These are phyloP conservation scores for Ricordea florida DNA, from an alignment of 92 coral and sea anemone genomes.

Conservation along the genomic window DNA sequence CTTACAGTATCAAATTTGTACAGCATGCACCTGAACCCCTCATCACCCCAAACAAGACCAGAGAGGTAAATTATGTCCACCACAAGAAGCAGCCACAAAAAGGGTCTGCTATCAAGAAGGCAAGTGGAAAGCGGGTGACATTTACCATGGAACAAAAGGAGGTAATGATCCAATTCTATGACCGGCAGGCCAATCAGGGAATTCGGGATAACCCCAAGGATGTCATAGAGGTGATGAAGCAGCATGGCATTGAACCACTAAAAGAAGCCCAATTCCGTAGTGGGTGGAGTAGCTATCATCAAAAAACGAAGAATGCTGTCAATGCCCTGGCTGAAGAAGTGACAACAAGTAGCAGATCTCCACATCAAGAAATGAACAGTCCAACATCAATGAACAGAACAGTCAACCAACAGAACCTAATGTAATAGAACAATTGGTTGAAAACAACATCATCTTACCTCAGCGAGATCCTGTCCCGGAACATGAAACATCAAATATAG, in stretches of 20 bases:
- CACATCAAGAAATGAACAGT: background rate
- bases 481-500: too few relatives aligned
- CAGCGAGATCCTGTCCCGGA: too few relatives aligned
- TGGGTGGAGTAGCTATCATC: slow-evolving; percentile 53
- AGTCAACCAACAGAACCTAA: background rate
- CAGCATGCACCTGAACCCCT: slow-evolving; percentile 36
- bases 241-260: slow-evolving; percentile 32
- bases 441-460: too few relatives aligned
- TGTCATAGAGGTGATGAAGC: slow-evolving; percentile 27
- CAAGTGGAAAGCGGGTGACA: slow-evolving; percentile 28
- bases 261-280: slow-evolving; percentile 26
- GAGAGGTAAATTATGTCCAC: background rate
- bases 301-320: slow-evolving; percentile 23
- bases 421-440: too few relatives aligned
- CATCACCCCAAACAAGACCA: slow-evolving; percentile 8
- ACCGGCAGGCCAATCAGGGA: slow-evolving; percentile 26
- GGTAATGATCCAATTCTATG: slow-evolving; percentile 44
- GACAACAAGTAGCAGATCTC: background rate
- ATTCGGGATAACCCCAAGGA: slow-evolving; percentile 46
- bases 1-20: slow-evolving; percentile 11
- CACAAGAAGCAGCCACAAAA: slow-evolving; percentile 9
- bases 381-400: background rate
- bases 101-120: slow-evolving; percentile 49
- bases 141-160: slow-evolving; percentile 51
- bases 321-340: background rate